Base-by-base conservation (phyloP, 1,140 invertebrate species). In the Scaptodrosophila lebanonensis region DNA sequence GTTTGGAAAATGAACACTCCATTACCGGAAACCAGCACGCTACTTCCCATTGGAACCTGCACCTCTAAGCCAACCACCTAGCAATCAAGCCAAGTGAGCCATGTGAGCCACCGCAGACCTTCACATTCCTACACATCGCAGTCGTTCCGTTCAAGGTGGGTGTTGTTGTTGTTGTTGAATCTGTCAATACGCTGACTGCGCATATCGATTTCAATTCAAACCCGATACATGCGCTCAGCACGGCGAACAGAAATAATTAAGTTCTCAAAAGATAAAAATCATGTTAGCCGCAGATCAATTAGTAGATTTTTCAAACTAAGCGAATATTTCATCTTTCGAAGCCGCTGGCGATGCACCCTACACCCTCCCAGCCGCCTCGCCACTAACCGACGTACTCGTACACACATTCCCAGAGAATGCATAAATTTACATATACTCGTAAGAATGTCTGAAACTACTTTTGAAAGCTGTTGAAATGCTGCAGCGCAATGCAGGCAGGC, bases 251-350 rank as follows among this genome's bases (percentile, higher is more conserved):
- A 76, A 83, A 77, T 83, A 84, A 83, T 83, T 83, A 79, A 83
- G 79, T 83, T 79, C 70, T 83, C 79, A 83, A 73, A 71, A 69
- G 79, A 83, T 83, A 83, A 83, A 79, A 83, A 83, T 83, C 79
- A 71, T 84, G 79, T 83, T 83, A 63, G 77, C 79, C 67, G 50
- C 72, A 58, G 72, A 83, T 83, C 79, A 83, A 83, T 83, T 83
- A 83, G 79, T 83, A 73, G 79, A 83, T 83, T 83, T 73, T 73
- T 61, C 45, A 62, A 57, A 49, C 63, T 60, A 56, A 62, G n/a
- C 47, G 57, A 63, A 83, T 83, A 83, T 83, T 72, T 83, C 76
- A 83, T 76, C 69, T 83, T 82, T 76, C 22, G 32, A n/a, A 18
- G 30, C 43, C 33, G 5, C 27, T 27, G 17, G 30, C 40, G 29